Evolutionary conservation across 2,113 vertebrate genomes (phyloP), one percentile per base, ranked within the genome.

Genomic region (Pachycephala philippinensis): DNA sequence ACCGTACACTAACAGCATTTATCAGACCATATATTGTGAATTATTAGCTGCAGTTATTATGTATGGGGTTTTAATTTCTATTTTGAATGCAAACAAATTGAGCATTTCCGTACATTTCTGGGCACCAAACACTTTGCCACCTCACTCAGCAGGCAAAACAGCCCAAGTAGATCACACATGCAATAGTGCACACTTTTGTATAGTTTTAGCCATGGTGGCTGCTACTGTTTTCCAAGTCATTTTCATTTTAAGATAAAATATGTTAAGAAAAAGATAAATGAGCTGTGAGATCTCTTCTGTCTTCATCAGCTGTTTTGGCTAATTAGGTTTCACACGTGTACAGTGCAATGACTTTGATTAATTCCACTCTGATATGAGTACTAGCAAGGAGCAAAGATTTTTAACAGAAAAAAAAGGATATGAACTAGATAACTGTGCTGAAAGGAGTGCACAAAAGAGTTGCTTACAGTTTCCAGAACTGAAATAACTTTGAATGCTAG

Each of bases 271-370:
- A 95, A 95, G 87, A 87, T 60, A 68, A 89, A 93, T 87, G 35
- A 84, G 20, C 64, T 81, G 33, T 45, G 52, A 92, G 42, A 78
- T 78, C n/a, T 70, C 23, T 63, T 91, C 80, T 94, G 71, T 84
- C 86, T 84, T 92, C 72, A 84, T 86, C 85, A 63, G 76, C 40
- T 90, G 79, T 76, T 95, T 86, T 87, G 83, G 69, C 31, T 95
- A 87, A 89, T 94, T 92, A 87, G 10, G 30, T 68, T 91, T 75
- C 84, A 92, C 76, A 59, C 1, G 2, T 72, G 47, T 75, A 49
- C 14, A 52, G 47, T 68, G 65, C 65, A 81, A 64, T 75, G 80
- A 79, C 80, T 94, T 91, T 78, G 88, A 93, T 92, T 81, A 71
- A 92, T 90, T 93, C 71, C 45, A 64, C 49, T 93, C 37, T 79